Evolutionary conservation across 1,140 invertebrate species (phyloP), one percentile per base, ranked within the genome.

Genomic region (Drosophila santomea): DNA sequence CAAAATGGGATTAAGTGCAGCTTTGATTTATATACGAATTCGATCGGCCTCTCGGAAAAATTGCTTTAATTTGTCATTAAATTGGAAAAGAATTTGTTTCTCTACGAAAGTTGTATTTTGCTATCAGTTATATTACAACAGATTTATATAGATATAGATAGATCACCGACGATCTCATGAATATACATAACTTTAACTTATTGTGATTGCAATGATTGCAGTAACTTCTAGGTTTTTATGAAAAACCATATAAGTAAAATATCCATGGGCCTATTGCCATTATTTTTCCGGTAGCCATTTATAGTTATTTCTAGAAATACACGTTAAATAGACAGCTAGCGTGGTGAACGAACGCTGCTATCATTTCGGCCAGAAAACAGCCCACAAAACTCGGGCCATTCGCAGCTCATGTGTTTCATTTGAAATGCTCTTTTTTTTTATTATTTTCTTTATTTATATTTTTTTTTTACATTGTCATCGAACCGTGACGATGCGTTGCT

Each of bases 401-500:
- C 28, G 50, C 44, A 54, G 61, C 55, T 82, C 74, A 81, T 80
- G 64, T 66, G 59, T 86, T 81, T 84, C 56, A 60, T 61, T 52
- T 45, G 60, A 68, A 68, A 51, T 68, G 63, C 38, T 63, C 55
- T 51, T 64, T 80, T 74, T 74, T 64, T 73, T 47, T 68, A 50
- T 56, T 14, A 14, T 77, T 52, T 62, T 51, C 72, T 76, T 81
- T 56, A 12, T 5, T 77, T 52, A 58, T 51, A 76, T 79, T 52
- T 62, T 51, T 79, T 79, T 81, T 86, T 74, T 45, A 61, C 84
- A 69, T 80, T 74, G 79, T 88, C 84, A 88, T 89, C 84, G 84
- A 89, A 83, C 75, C 83, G 76, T 89, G 80, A 89, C 83, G 84
- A 57, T 43, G 80, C 75, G 75, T 67, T 41, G 63, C 44, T 75